Evolutionary conservation across 2,888 invertebrate genomes (phyloP), one percentile per base, ranked within the genome.

Genomic region (Erebia palarica): DNA sequence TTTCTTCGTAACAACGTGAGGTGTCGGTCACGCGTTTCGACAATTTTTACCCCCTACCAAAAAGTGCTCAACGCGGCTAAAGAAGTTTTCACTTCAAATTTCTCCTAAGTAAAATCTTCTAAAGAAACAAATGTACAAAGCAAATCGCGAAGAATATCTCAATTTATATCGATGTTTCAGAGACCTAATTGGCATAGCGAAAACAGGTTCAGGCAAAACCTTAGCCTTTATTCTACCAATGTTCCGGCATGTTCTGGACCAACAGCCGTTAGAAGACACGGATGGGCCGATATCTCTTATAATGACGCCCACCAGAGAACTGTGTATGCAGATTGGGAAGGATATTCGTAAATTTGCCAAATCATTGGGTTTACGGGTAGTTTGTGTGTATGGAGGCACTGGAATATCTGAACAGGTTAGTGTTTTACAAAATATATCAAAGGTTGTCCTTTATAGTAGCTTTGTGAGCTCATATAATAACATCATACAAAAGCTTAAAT

Each of bases 151-250:
- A 3, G 21, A 21, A 21, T 21, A 21, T 21, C 21, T 21, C 21
- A 14, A 68, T 21, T 11, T 44, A 13, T 59, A 44, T 13, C 51
- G 11, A 58, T 55, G 3, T 55, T 81, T 10, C 82, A 94, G 94
- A 71, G 99, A 99, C 91, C 94, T 99, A 73, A 99, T 99, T 82
- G 99, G 99, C 69, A 99, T 99, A 85, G 99, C 99, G 1, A 99
- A 99, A 92, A 99, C 99, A 0, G 99, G 99, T 60, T 98, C 98
- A 83, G 99, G 99, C 49, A 99, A 99, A 93, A 99, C 99, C 0
- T 90, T 99, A 66, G 99, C 99, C 0, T 99, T 99, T 89, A 95
- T 99, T 72, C 90, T 99, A 72, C 99, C 99, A 0, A 98, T 99
- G 99, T 98, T 99, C 90, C 93, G 95, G 8, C 99, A 99, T 82